These are phyloP conservation scores for Corythornis vintsioides DNA, from an alignment of 2,113 vertebrate species.

Conservation along the genomic window DNA sequence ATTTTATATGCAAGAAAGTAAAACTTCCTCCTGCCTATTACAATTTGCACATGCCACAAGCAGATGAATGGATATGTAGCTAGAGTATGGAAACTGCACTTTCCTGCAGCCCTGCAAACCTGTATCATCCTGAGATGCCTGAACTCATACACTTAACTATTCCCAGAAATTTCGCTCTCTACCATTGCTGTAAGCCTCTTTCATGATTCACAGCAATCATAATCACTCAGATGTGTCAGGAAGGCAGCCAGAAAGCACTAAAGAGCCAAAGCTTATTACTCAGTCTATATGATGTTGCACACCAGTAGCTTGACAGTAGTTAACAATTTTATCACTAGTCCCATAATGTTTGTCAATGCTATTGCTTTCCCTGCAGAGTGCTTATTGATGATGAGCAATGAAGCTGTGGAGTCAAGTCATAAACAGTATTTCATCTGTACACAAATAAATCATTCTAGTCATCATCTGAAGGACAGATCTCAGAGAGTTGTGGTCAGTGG, in stretches of 20 bases:
- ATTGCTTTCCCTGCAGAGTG: neutral
- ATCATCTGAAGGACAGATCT: too few species aligned
- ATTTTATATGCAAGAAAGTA: neutral
- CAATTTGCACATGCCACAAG: neutral
- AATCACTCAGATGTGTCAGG: neutral
- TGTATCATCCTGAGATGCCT: neutral
- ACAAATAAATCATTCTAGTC: neutral
- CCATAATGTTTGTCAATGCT: neutral
- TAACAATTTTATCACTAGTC: constrained; percentile 10
- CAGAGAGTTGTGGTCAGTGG: too few species aligned
- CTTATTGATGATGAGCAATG: neutral
- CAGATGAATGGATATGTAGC: neutral
- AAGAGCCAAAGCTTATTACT: neutral
- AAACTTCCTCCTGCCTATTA: neutral
- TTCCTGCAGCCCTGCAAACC: neutral
- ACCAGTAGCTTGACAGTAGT: constrained; percentile 1
- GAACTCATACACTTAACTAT: neutral
- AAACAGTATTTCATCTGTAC: neutral
- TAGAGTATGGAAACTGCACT: neutral
- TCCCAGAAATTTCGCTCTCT: neutral
- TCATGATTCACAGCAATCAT: neutral
- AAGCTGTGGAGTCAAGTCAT: neutral
- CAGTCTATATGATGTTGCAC: neutral
- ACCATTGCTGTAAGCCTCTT: neutral
- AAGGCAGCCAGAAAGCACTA: neutral